Conservation (phyloP, 2,113 vertebrate species). For the Pleuronectes platessa region DNA sequence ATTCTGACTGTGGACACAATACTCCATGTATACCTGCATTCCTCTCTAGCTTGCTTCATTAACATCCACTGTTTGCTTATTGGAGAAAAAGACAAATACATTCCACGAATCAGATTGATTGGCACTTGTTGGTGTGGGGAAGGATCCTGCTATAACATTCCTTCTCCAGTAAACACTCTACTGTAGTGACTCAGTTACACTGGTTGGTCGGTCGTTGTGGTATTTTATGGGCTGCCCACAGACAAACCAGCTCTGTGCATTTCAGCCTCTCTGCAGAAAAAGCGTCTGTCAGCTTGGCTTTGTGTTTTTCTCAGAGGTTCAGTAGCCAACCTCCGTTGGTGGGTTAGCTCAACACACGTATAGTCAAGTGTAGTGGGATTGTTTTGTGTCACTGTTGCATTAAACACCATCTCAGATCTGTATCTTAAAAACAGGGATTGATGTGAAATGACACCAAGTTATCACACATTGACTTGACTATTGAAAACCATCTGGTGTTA, state of each 20-base stretch:
- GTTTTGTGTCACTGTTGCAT: conserved; percentile 7
- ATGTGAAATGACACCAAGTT: conserved; percentile 26
- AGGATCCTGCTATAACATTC: not conserved
- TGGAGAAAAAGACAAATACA: conserved; percentile 41
- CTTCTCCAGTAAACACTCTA: conserved; percentile 34
- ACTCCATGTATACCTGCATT: conserved; percentile 38
- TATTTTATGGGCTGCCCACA: not conserved
- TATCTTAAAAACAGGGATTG: conserved; percentile 21
- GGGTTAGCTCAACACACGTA: conserved; percentile 1
- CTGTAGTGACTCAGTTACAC: conserved; percentile 40
- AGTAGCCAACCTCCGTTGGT: conserved; percentile 7
- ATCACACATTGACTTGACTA: conserved; percentile 34
- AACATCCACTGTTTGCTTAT: conserved; percentile 37
- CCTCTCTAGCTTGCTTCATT: conserved; percentile 30
- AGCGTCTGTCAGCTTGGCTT: not conserved
- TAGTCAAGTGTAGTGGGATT: conserved; percentile 37
- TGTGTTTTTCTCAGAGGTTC: conserved; percentile 17
- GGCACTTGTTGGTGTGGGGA: conserved; percentile 1
- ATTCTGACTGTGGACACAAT: conserved; percentile 31
- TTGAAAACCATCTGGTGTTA: conserved; percentile 41
- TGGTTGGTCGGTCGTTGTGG: conserved; percentile 24
- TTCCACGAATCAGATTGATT: conserved; percentile 48
- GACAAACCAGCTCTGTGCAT: conserved; percentile 14
- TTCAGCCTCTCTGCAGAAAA: conserved; percentile 19
- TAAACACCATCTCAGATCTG: conserved; percentile 10